A percentile compares a stretch with the other conserved stretches of the same genome.
These are phyloP conservation scores for Torymus tubicola DNA, from an alignment of 2,888 invertebrate genomes.

Conservation along the genomic window DNA sequence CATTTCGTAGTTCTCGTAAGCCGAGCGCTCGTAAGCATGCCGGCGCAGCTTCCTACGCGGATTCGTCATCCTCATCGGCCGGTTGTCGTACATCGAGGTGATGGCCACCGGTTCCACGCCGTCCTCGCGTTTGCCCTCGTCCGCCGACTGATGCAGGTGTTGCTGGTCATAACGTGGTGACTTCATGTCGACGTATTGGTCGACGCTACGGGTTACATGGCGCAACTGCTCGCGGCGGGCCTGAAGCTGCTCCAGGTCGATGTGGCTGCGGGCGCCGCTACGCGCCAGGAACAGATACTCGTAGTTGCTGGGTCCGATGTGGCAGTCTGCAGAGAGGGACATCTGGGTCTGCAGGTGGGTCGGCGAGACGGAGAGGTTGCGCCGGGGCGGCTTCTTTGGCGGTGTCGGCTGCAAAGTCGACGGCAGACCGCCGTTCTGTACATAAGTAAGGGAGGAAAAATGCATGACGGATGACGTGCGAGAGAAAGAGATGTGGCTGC, in stretches of 20 bases:
- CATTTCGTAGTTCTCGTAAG: slow-evolving; percentile 82
- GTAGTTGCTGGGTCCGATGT: slow-evolving; percentile 81
- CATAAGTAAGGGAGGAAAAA: slow-evolving; percentile 27
- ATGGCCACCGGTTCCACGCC: slow-evolving; percentile 83
- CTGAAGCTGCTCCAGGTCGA: slow-evolving; percentile 83
- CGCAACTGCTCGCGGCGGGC: slow-evolving; percentile 78
- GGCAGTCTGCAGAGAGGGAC: slow-evolving; percentile 78
- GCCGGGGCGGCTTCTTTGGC: slow-evolving; percentile 92
- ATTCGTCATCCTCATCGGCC: slow-evolving; percentile 84
- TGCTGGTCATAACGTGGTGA: slow-evolving; percentile 78
- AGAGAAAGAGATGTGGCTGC: background rate
- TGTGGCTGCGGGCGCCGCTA: slow-evolving; percentile 82
- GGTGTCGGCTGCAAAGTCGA: slow-evolving; percentile 83
- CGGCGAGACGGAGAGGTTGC: slow-evolving; percentile 91
- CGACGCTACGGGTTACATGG: slow-evolving; percentile 84
- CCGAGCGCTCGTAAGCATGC: slow-evolving; percentile 77
- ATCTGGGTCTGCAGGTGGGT: slow-evolving; percentile 83
- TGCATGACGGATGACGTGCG: slow-evolving; percentile 21
- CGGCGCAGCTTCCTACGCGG: slow-evolving; percentile 84
- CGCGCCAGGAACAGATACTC: slow-evolving; percentile 82
- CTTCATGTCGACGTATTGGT: slow-evolving; percentile 88
- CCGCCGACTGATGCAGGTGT: slow-evolving; percentile 66
- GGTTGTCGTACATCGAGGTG: slow-evolving; percentile 85
- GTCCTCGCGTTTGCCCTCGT: background rate
- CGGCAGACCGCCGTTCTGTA: slow-evolving; percentile 49